Evolutionary conservation across 2,888 invertebrate species (phyloP).

Genomic region (Aelia acuminata): DNA sequence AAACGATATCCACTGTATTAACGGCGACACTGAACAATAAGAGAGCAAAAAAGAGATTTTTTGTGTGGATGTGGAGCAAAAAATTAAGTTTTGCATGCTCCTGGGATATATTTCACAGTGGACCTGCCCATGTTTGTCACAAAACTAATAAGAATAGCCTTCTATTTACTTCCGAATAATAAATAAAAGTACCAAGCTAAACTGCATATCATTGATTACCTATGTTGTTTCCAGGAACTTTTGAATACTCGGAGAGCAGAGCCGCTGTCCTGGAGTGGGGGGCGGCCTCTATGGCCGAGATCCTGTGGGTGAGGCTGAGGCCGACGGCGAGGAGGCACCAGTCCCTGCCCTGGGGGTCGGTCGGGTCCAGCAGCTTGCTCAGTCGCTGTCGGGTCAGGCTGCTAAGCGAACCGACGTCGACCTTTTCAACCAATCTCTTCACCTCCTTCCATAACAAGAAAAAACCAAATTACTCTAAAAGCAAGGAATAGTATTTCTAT

Average conservation of each 20-base stretch:
- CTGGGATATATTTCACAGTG: too few species aligned
- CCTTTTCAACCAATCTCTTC: slow-evolving; percentile 43
- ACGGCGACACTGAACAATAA: too few species aligned
- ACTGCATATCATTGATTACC: slow-evolving; percentile 53
- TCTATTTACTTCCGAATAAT: too few species aligned
- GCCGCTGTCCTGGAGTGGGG: slow-evolving; percentile 61
- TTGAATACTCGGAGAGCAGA: slow-evolving; percentile 61
- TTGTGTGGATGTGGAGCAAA: too few species aligned
- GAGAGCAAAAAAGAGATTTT: too few species aligned
- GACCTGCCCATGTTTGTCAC: too few species aligned
- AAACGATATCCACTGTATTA: too few species aligned
- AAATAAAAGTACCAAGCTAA: too few species aligned
- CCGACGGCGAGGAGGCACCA: slow-evolving; percentile 83
- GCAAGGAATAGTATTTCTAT: too few species aligned
- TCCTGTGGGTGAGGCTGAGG: slow-evolving; percentile 73
- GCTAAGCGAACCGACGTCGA: slow-evolving; percentile 66
- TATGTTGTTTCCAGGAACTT: slow-evolving; percentile 59
- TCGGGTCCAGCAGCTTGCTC: slow-evolving; percentile 80
- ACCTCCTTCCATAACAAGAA: slow-evolving; percentile 19
- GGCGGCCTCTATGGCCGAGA: slow-evolving; percentile 63
- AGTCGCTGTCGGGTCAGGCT: slow-evolving; percentile 75
- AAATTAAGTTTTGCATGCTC: too few species aligned
- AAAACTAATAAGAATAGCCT: too few species aligned
- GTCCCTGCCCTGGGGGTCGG: slow-evolving; percentile 80
- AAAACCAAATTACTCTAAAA: neutral